Evolutionary conservation across 2,797 vertebrate genomes (phyloP), one percentile per base, ranked within the genome.

Genomic region (Siniperca obscura): DNA sequence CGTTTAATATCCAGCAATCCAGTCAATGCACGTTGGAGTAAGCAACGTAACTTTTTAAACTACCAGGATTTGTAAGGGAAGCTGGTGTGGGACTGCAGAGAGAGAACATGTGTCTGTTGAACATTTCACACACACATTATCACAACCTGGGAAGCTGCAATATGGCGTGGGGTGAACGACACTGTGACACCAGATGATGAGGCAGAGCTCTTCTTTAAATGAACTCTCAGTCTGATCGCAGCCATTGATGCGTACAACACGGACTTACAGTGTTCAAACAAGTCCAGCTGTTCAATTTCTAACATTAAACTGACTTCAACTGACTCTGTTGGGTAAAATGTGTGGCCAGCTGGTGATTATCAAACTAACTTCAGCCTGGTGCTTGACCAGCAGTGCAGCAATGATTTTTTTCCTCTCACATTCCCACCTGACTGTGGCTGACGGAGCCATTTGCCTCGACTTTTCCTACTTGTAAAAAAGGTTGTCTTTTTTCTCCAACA

Each of bases 141-240:
- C n/a, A 55, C 60, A 55, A n/a, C 2, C n/a, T 30, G 36, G 64
- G 55, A 64, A 74, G 74, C n/a, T 74, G 55, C 40, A 17, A 55
- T 36, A 74, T 69, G 69, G 57, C 34, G 82, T 68, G 69, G 52
- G 40, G 64, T 30, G 25, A 60, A 52, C 66, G 1, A 27, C 44
- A 25, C 44, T 62, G 40, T 59, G 46, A 36, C 34, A 34, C 48
- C 61, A 16, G 16, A 73, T 44, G 70, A 52, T 40, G 52, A 22
- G 38, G 38, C 38, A 6, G 38, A 38, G 38, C 7, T 40, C 38
- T 40, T 77, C 73, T 72, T 82, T 66, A 46, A 70, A 79, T 76
- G 22, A 70, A 17, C 61, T 8, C 46, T 14, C 21, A 19, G 52
- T 42, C 72, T 36, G 53, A 68, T 60, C 59, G 25, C 55, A 34